These are phyloP conservation scores for Martes martes DNA, from an alignment of 2,113 vertebrate species.

Conservation along the genomic window DNA sequence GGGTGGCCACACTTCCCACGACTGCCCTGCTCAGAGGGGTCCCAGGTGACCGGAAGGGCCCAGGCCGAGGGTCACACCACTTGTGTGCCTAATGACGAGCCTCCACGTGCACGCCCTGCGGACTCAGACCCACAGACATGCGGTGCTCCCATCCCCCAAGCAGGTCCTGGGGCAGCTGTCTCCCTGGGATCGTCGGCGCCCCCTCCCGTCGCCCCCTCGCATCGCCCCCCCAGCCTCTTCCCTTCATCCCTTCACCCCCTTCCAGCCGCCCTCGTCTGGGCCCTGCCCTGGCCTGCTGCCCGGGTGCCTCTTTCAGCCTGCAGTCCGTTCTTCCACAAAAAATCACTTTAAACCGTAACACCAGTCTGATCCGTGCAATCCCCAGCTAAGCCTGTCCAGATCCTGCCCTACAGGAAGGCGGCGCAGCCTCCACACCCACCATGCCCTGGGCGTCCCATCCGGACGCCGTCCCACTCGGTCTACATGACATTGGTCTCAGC, in stretches of 20 bases:
- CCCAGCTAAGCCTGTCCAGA: neutral
- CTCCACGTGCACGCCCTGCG: too few relatives aligned
- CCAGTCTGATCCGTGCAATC: too few relatives aligned
- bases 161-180: accelerated
- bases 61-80: neutral
- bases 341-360: accelerated
- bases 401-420: neutral
- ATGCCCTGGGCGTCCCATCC: neutral
- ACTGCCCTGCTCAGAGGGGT: too few relatives aligned
- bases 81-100: neutral
- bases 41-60: accelerated
- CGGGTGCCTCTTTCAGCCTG: neutral
- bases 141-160: neutral
- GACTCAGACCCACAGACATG: neutral
- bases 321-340: accelerated
- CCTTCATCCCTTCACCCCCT: neutral
- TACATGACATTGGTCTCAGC: neutral
- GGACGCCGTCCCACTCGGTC: neutral
- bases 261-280: neutral
- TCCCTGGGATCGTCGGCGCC: accelerated
- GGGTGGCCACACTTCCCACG: accelerated
- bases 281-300: neutral
- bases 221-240: neutral
- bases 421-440: accelerated
- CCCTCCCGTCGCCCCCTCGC: accelerated